Percentiles rank a stretch among this genome's conserved stretches.
Evolutionary conservation across 2,888 invertebrate genomes (phyloP).

Genomic region (Halictus ligatus): DNA sequence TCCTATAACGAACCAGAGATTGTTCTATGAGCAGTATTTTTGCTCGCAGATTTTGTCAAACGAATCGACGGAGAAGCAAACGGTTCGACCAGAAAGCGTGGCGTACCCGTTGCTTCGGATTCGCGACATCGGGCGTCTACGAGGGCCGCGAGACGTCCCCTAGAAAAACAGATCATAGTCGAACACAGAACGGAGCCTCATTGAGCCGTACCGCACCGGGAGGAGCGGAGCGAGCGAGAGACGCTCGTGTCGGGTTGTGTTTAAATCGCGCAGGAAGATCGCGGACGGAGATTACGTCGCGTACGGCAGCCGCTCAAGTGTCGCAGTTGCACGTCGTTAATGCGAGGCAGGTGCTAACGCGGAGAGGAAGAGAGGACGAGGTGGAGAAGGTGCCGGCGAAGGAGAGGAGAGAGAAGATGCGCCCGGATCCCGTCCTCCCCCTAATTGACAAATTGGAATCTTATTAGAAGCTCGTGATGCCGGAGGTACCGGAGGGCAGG

Average conservation of each 20-base stretch:
- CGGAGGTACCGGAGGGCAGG: conserved; percentile 64
- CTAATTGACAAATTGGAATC: conserved; percentile 91
- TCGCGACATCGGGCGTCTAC: no score
- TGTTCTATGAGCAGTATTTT: not conserved
- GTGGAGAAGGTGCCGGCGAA: conserved; percentile 54
- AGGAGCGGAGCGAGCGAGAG: not conserved
- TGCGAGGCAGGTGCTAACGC: conserved; percentile 67
- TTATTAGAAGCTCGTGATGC: conserved; percentile 85
- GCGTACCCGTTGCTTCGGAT: no score
- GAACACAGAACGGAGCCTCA: not conserved
- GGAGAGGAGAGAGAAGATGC: conserved; percentile 67
- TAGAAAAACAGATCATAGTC: not conserved
- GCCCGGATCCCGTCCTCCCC: conserved; percentile 83
- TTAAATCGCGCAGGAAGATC: conserved; percentile 56
- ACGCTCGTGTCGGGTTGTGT: conserved; percentile 10
- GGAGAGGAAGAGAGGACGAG: conserved; percentile 57
- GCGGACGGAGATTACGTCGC: conserved; percentile 57
- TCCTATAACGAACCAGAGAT: not conserved
- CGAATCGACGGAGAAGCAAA: no score
- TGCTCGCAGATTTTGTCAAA: not conserved
- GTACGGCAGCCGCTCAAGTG: conserved; percentile 62
- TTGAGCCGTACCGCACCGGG: not conserved
- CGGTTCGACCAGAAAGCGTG: no score
- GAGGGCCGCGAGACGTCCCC: no score
- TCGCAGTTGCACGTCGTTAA: conserved; percentile 68